Conservation (phyloP, 2,797 vertebrate genomes). For the Enteromius fasciolatus region DNA sequence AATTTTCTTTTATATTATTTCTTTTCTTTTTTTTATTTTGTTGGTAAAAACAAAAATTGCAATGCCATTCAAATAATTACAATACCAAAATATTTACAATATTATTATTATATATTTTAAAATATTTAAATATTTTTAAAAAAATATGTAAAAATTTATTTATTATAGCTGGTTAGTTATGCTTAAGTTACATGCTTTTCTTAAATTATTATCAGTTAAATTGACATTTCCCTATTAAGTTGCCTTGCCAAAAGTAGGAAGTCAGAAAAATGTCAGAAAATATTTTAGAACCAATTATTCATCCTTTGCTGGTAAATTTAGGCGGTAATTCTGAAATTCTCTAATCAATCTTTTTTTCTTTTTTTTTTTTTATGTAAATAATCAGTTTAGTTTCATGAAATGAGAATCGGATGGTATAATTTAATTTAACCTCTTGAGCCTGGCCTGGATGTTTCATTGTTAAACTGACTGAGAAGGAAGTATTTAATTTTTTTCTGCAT, state of each 20-base stretch:
- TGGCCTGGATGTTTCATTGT: conserved; percentile 60
- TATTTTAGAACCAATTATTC: conserved; percentile 69
- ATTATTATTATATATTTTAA: not conserved
- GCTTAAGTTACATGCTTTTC: not conserved
- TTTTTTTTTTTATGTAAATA: conserved; percentile 30
- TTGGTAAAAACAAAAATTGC: not conserved
- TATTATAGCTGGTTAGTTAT: not conserved
- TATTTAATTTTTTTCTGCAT: conserved; percentile 65
- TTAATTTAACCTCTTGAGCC: conserved; percentile 40
- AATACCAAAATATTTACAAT: not conserved
- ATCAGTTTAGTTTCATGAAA: conserved; percentile 57
- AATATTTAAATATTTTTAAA: not conserved
- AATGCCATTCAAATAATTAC: not conserved
- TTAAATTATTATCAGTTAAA: not conserved
- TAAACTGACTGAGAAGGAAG: conserved; percentile 65
- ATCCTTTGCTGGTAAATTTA: conserved; percentile 72
- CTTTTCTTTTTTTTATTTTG: not conserved
- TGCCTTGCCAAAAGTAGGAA: conserved; percentile 66
- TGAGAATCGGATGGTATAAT: conserved; percentile 64
- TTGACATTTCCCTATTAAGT: conserved; percentile 42
- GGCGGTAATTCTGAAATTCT: conserved; percentile 48
- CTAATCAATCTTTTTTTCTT: not conserved
- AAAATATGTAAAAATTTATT: not conserved
- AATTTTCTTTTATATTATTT: not conserved
- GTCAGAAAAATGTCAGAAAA: conserved; percentile 59